A percentile compares a stretch with the other conserved stretches of the same genome.
These are phyloP conservation scores for Scaptomyza reducta DNA, from an alignment of 2,888 invertebrate species.

Conservation along the genomic window DNA sequence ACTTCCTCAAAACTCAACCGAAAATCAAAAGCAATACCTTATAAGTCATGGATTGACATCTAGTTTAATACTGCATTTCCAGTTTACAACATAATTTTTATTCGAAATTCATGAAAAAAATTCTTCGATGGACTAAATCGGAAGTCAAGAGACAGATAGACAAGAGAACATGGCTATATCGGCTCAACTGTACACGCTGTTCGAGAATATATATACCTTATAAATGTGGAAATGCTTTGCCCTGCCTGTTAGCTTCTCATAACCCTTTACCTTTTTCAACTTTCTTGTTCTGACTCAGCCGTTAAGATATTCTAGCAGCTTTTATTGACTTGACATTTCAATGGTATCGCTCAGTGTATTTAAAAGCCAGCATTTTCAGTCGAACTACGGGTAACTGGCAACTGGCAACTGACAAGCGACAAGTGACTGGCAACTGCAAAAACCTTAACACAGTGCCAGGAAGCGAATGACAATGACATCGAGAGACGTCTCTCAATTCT, in stretches of 20 bases:
- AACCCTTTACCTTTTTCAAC: no score
- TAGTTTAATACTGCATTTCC: no score
- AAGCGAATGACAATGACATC: constrained; percentile 41
- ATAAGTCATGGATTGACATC: no score
- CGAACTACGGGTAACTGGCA: constrained; percentile 18
- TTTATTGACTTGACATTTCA: background rate
- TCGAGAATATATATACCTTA: background rate
- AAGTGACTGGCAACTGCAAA: constrained; percentile 18
- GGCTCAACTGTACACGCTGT: no score
- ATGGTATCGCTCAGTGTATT: constrained; percentile 31
- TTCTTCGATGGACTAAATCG: no score
- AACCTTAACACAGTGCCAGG: constrained; percentile 46
- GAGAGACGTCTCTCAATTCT: constrained; percentile 36
- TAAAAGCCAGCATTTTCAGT: constrained; percentile 46
- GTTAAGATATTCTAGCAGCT: background rate
- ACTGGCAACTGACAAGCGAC: constrained; percentile 24
- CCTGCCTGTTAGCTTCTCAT: no score
- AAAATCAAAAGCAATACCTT: no score
- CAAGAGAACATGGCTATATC: no score
- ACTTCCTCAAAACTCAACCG: no score
- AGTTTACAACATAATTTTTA: no score
- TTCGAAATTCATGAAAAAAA: no score
- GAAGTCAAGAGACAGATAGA: no score
- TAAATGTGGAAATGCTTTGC: background rate
- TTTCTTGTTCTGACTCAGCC: background rate